phyloP scores from a whole-genome alignment of 2,113 vertebrate genomes.

The Oryzias woworae region DNA sequence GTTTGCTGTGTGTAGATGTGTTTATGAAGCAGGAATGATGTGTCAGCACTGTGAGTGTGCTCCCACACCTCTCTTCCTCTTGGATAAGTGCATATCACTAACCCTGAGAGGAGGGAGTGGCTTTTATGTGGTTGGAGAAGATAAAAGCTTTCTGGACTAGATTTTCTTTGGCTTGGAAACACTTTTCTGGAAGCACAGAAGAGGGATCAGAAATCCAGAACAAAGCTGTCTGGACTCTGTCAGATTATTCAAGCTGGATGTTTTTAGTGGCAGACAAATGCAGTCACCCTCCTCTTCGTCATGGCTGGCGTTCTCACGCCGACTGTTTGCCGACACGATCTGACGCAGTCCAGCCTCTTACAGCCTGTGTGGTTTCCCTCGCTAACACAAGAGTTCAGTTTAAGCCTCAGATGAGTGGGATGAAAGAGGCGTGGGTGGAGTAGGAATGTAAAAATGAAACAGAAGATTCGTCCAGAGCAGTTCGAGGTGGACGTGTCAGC shows the following conservation, averaged over 20 bases:
- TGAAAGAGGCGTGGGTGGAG: conserved; percentile 41
- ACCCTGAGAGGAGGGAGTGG: not conserved
- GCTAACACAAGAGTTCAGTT: conserved; percentile 61
- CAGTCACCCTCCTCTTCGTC: conserved; percentile 5
- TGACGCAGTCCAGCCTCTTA: conserved; percentile 58
- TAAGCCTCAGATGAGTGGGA: conserved; percentile 49
- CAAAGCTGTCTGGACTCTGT: not conserved
- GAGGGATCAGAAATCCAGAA: not conserved
- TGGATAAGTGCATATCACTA: not conserved
- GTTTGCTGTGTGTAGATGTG: not conserved
- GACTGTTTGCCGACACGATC: conserved; percentile 57
- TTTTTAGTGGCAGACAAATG: not conserved
- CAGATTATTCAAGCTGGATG: conserved; percentile 2
- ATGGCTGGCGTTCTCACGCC: conserved; percentile 10
- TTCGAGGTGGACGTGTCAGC: conserved; percentile 15
- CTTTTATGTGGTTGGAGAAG: not conserved
- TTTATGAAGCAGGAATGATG: not conserved
- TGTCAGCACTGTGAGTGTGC: not conserved
- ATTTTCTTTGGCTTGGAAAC: not conserved
- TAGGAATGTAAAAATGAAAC: not conserved
- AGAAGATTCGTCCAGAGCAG: not conserved
- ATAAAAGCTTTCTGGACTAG: not conserved
- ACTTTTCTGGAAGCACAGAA: not conserved
- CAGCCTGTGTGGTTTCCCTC: conserved; percentile 35
- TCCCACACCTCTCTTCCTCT: not conserved